phyloP scores from a whole-genome alignment of 2,888 invertebrate species.

The Aporophyla lueneburgensis region DNA sequence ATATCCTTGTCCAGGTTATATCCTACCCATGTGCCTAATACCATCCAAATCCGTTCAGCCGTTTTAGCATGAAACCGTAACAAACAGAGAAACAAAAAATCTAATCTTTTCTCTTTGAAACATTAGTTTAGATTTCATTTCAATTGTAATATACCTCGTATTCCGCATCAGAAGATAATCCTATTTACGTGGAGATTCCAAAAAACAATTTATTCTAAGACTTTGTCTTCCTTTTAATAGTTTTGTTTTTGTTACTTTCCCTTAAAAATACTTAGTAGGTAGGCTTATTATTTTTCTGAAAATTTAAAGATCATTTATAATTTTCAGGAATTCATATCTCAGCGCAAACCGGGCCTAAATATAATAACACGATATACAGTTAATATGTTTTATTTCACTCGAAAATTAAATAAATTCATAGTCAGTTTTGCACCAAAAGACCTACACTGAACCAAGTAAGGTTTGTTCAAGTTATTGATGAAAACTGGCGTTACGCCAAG shows the following conservation, averaged over 20 bases:
- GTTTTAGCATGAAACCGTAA: no score
- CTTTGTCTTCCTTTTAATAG: not conserved
- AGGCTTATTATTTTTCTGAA: no score
- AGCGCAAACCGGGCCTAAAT: no score
- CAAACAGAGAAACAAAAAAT: no score
- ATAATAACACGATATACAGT: not conserved
- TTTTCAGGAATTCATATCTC: no score
- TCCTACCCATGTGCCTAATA: no score
- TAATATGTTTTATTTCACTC: not conserved
- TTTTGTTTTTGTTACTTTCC: not conserved
- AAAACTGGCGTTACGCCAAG: constrained; percentile 43
- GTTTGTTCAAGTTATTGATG: constrained; percentile 40
- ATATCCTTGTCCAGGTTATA: no score
- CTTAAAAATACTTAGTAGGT: not conserved
- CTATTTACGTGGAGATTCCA: constrained; percentile 12
- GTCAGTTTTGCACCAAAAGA: constrained; percentile 23
- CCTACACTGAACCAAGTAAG: constrained; percentile 23
- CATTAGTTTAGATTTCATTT: not conserved
- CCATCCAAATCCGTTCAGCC: no score
- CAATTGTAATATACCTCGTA: constrained; percentile 5
- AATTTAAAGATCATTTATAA: no score
- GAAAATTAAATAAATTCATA: constrained; percentile 5
- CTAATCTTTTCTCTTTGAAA: no score
- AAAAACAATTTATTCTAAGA: constrained; percentile 20
- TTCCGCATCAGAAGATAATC: constrained; percentile 14